These are phyloP conservation scores for Spinibarbus caldwelli DNA, from an alignment of 2,797 vertebrate species.

Conservation along the genomic window DNA sequence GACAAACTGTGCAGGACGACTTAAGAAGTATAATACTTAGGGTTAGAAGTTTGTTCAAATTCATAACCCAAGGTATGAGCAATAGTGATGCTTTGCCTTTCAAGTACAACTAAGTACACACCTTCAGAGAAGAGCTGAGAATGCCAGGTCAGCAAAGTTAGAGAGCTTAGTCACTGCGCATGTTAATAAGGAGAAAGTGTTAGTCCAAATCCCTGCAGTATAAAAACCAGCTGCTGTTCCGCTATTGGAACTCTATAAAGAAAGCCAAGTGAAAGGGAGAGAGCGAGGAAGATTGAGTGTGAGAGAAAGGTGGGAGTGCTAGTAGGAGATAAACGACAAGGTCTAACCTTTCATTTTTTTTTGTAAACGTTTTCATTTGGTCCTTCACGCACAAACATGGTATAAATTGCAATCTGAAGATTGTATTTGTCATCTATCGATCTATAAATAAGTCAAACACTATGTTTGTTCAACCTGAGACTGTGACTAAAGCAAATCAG, in stretches of 20 bases:
- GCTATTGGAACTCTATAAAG: not conserved
- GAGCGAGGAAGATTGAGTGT: not conserved
- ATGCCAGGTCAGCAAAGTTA: constrained; percentile 24
- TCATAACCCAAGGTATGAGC: not conserved
- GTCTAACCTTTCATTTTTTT: not conserved
- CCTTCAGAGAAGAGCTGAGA: not conserved
- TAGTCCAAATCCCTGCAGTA: not conserved
- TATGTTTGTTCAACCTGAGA: not conserved
- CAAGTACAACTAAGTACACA: constrained; percentile 7
- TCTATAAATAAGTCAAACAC: not conserved
- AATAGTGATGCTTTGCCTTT: not conserved
- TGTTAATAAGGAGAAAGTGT: not conserved
- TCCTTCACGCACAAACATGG: not conserved
- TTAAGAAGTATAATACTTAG: constrained; percentile 5
- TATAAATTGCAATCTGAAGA: not conserved
- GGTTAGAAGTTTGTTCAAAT: not conserved
- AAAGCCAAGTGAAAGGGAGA: not conserved
- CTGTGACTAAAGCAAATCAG: not conserved
- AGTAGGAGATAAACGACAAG: not conserved
- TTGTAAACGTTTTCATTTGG: not conserved
- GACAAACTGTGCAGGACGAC: not conserved
- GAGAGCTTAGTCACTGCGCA: not conserved
- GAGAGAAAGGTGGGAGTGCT: not conserved
- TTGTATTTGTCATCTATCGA: constrained; percentile 10
- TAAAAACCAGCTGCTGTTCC: not conserved